Base-by-base conservation (phyloP, 2,888 invertebrate genomes). In the Xanthorhoe spadicearia region DNA sequence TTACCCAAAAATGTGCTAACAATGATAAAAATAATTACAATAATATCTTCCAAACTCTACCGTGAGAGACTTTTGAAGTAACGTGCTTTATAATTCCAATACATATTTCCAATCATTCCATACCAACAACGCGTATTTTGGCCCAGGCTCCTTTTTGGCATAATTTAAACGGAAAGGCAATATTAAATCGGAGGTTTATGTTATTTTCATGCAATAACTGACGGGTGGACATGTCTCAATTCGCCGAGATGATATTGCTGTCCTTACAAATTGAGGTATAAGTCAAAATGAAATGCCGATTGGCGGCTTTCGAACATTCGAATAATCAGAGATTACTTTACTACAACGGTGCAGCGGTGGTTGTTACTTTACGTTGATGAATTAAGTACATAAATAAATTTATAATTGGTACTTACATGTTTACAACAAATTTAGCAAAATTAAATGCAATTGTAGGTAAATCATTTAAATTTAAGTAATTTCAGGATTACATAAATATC, bases 161-260 rank as follows among this genome's bases (percentile, higher is more conserved):
- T 78, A 76, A 85, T 84, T 82, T 83, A 76, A 81, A 80, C 69
- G 71, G 78, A 83, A 83, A 82, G 78, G 75, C 76, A 75, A 82
- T 74, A 84, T 84, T 82, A 85, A 84, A 82, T 80, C 57, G 80
- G 79, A 76, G 78, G 71, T 79, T 83, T 80, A 82, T 77, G 76
- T 77, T 77, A 77, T 81, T 79, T 80, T 78, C 79, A 73, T 77
- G 77, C 72, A 74, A 67, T 75, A 75, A 70, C 75, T 75, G 78
- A 71, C 76, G 71, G 74, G 72, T 68, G 71, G 74, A 71, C 68
- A 86, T 83, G 81, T 81, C 86, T 89, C 84, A 87, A 87, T 88
- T 80, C 78, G 66, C 71, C 52, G 67, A 82, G 80, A 83, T 81
- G 85, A 83, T 80, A 81, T 83, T 79, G 77, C 75, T 76, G 81